Evolutionary conservation across 2,888 invertebrate species (phyloP).

Genomic region (Achlya flavicornis): DNA sequence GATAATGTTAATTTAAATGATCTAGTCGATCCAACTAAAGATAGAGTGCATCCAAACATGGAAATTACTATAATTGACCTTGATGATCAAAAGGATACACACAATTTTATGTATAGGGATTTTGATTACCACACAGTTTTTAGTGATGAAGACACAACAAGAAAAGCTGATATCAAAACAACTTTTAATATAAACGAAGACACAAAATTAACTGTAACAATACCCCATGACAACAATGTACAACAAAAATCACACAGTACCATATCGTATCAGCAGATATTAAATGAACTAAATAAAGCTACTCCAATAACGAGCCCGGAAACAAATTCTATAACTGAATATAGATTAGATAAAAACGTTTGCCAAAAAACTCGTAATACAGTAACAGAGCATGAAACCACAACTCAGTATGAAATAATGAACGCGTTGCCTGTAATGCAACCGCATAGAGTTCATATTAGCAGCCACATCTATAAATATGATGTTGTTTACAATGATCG

Average conservation of each 20-base stretch:
- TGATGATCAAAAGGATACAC: constrained; percentile 25
- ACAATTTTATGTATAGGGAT: neutral
- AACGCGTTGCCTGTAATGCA: neutral
- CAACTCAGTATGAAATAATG: neutral
- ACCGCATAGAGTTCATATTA: constrained; percentile 42
- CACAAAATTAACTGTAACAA: neutral
- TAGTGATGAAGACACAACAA: neutral
- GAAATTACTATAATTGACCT: constrained; percentile 45
- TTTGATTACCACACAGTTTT: neutral
- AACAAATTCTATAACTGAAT: neutral
- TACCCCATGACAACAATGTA: neutral
- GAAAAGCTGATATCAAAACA: neutral
- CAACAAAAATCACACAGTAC: neutral
- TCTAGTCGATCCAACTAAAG: neutral
- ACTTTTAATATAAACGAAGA: neutral
- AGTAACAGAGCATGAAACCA: neutral
- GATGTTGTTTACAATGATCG: constrained; percentile 40
- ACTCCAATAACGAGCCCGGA: neutral
- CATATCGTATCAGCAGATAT: neutral
- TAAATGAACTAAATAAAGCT: neutral
- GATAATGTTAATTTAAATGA: neutral
- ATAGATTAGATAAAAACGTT: neutral
- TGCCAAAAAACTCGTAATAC: neutral
- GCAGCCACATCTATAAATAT: constrained; percentile 44
- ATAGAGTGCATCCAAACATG: constrained; percentile 24